Evolutionary conservation across 2,797 vertebrate species (phyloP).

Genomic region (Halcyon leucocephala): DNA sequence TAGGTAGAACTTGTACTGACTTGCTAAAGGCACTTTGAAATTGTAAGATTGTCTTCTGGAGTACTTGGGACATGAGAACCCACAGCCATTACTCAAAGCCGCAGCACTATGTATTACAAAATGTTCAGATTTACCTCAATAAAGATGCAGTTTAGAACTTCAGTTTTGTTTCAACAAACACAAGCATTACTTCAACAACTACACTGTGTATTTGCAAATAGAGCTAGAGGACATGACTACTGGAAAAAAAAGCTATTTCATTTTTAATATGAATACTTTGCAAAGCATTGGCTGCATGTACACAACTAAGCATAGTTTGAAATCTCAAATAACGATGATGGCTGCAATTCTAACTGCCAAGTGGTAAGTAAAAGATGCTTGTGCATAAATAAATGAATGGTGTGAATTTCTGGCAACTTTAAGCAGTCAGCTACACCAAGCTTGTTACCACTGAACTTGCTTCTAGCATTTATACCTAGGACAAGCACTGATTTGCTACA

Average conservation of each 20-base stretch:
- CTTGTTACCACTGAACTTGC: background rate
- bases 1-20: background rate
- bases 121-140: background rate
- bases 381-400: background rate
- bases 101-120: background rate
- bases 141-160: background rate
- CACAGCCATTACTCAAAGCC: background rate
- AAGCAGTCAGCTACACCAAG: background rate
- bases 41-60: background rate
- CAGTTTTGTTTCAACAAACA: background rate
- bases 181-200: background rate
- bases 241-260: background rate
- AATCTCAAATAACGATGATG: accelerated
- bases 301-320: background rate
- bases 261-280: background rate
- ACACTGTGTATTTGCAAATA: background rate
- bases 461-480: background rate
- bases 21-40: background rate
- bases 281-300: background rate
- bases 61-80: background rate
- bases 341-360: background rate
- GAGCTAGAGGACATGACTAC: background rate
- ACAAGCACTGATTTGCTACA: background rate
- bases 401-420: background rate
- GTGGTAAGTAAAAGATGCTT: background rate